These are phyloP conservation scores for Aphodius granarius DNA, from an alignment of 2,888 invertebrate genomes.

Conservation along the genomic window DNA sequence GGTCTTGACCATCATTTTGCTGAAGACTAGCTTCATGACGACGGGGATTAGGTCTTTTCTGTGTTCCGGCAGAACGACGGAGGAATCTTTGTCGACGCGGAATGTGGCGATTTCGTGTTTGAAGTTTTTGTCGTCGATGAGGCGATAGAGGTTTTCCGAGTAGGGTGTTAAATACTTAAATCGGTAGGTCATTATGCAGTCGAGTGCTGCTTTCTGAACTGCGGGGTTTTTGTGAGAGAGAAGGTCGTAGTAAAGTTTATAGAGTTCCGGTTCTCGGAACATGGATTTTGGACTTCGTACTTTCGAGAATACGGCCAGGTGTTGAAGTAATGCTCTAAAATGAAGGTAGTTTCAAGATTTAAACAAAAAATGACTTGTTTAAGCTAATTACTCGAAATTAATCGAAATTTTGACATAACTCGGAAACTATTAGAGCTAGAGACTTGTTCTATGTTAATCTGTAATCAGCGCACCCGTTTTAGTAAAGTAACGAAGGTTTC, in stretches of 20 bases:
- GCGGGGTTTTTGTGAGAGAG: constrained; percentile 75
- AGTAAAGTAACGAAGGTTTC: no score
- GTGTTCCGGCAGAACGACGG: constrained; percentile 71
- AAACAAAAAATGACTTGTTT: no score
- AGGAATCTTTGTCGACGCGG: constrained; percentile 72
- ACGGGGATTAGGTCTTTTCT: constrained; percentile 75
- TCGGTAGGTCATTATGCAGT: constrained; percentile 86
- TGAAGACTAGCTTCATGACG: constrained; percentile 79
- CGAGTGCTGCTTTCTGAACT: constrained; percentile 83
- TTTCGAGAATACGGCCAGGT: constrained; percentile 76
- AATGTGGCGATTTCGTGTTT: constrained; percentile 83
- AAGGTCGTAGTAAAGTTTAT: constrained; percentile 76
- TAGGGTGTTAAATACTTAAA: constrained; percentile 77
- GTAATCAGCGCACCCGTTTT: no score
- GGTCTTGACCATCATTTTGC: constrained; percentile 82
- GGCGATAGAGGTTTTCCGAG: constrained; percentile 74
- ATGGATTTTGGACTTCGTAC: constrained; percentile 81
- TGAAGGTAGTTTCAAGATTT: no score
- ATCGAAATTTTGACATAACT: no score
- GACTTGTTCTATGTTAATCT: no score
- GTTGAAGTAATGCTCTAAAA: constrained; percentile 60
- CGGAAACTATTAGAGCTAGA: no score
- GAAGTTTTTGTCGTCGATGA: constrained; percentile 86
- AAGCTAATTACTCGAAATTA: no score
- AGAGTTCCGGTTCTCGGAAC: constrained; percentile 74